Conservation (phyloP, 1,140 invertebrate species). For the Ceratoteleas bidentatus region DNA sequence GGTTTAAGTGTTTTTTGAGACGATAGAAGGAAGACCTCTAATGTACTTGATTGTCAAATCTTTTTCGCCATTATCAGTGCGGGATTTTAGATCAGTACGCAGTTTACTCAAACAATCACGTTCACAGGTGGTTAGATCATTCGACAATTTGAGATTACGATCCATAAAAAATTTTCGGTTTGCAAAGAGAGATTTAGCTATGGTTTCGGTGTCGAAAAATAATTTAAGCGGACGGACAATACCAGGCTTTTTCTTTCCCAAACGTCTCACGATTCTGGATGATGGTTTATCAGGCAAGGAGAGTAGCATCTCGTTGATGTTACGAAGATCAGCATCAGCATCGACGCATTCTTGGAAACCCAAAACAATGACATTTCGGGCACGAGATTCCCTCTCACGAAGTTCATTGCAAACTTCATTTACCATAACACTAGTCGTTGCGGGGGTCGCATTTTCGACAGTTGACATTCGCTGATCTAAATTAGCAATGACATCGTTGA, state of each 20-base stretch:
- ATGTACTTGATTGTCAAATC: constrained; percentile 2
- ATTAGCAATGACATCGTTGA: neutral
- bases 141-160: neutral
- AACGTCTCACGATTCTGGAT: neutral
- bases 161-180: neutral
- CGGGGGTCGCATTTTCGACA: too few relatives aligned
- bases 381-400: neutral
- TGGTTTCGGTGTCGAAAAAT: neutral
- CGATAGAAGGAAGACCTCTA: neutral
- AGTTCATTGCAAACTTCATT: too few relatives aligned
- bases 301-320: neutral
- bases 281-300: neutral
- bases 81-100: neutral
- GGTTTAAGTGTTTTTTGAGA: neutral
- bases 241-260: neutral
- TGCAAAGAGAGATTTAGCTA: neutral
- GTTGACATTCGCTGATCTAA: neutral
- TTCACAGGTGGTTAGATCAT: neutral
- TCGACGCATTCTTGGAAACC: neutral
- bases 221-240: neutral
- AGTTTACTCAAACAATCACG: neutral
- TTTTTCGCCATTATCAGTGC: neutral
- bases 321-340: neutral
- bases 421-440: too few relatives aligned
- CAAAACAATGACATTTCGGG: neutral